Evolutionary conservation across 2,888 invertebrate species (phyloP), one percentile per base, ranked within the genome.

Genomic region (Orchestes rusci): DNA sequence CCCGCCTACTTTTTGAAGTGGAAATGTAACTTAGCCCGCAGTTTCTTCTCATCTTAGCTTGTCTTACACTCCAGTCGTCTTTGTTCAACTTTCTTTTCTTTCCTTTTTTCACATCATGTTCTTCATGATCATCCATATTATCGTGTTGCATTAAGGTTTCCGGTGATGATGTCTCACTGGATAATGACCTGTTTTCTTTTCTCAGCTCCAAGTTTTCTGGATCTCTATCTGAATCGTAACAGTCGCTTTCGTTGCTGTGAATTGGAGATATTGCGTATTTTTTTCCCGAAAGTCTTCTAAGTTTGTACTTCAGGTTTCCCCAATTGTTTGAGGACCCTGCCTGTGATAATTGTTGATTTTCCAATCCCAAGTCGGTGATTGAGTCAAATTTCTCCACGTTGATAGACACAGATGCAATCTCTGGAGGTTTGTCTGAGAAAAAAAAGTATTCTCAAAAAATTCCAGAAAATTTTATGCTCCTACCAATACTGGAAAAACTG

Each of bases 1-100:
- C 35, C 16, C 33, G 32, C 30, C 19, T 42, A 33, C 33, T 42
- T 23, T 46, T 46, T 33, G 46, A 46, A 8, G 38, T 29, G 16
- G 46, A 46, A 34, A 38, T 12, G 17, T 46, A 46, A 19, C 30
- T 29, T 37, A 31, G 31, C 16, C 37, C 43, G 5, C 15, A 31
- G 12, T 31, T 43, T 18, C 43, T 31, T 31, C 20, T 31, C 15
- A 8, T 23, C 10, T 38, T 32, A 12, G 39, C 32, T 20, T 43
- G 38, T 18, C 39, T 39, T 16, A 32, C 18, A 37, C 37, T 37
- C 43, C 43, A 37, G 12, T 37, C 30, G 17, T 43, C 31, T 37
- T 17, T 4, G 20, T 37, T 31, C 30, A 17, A 3, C 15, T 43
- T 43, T 37, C 36, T 36, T 15, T 36, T 36, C 20, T 43, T 43